Conservation (phyloP, 2,797 vertebrate genomes). For the Darevskia nairensis region DNA sequence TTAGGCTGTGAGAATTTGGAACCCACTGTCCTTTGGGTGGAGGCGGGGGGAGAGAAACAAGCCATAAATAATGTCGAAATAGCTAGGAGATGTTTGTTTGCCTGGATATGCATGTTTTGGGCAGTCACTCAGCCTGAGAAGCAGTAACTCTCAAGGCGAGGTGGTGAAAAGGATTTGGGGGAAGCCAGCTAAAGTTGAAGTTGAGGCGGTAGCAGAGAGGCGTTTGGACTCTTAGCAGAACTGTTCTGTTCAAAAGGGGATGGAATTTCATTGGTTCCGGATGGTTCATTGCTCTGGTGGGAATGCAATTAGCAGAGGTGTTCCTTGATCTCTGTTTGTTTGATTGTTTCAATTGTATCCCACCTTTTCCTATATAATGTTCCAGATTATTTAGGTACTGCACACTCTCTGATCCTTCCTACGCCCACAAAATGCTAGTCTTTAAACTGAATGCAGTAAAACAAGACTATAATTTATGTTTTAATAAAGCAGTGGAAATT, state of each 20-base stretch:
- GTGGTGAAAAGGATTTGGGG: neutral
- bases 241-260: constrained; percentile 42
- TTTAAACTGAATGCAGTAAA: neutral
- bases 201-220: neutral
- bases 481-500: constrained; percentile 23
- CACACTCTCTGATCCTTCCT: neutral
- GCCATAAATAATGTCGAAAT: constrained; percentile 28
- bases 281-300: constrained; percentile 1
- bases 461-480: neutral
- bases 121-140: neutral
- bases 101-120: constrained; percentile 28
- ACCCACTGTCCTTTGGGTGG: neutral
- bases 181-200: neutral
- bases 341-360: too few relatives aligned
- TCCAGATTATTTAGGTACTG: neutral
- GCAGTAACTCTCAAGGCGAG: constrained; percentile 26
- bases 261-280: neutral
- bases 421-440: constrained; percentile 24
- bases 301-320: constrained; percentile 28
- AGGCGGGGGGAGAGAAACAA: neutral
- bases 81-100: constrained; percentile 25
- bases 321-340: neutral
- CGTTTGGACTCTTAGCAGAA: constrained; percentile 3
- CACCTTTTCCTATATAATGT: neutral
- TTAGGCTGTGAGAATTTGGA: constrained; percentile 15